Conservation (phyloP, 2,888 invertebrate species). For the Drosophila austrosaltans region DNA sequence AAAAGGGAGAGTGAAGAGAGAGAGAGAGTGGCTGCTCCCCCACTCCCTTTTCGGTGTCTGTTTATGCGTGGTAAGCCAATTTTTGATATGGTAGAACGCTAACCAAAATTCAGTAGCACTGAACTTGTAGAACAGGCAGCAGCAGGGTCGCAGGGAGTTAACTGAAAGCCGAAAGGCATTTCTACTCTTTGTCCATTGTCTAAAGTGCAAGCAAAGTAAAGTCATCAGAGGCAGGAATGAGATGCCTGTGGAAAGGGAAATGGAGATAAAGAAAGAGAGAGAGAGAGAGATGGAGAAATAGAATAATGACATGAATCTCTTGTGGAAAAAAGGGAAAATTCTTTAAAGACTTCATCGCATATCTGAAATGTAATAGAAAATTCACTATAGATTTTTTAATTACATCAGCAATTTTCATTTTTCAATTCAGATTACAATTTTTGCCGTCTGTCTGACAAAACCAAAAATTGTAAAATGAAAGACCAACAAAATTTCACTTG, state of each 20-base stretch:
- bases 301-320: constrained; percentile 59
- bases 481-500: background rate
- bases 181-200: constrained; percentile 59
- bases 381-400: constrained; percentile 2
- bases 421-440: background rate
- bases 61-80: constrained; percentile 78
- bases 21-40: background rate
- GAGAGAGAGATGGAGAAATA: constrained; percentile 36
- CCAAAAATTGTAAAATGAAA: background rate
- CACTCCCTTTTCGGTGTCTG: constrained; percentile 37
- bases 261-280: constrained; percentile 34
- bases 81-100: constrained; percentile 63
- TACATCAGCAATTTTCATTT: constrained; percentile 7
- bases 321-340: background rate
- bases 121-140: constrained; percentile 4
- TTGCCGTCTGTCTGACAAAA: background rate
- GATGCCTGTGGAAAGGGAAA: background rate
- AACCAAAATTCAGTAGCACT: constrained; percentile 53
- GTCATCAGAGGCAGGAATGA: constrained; percentile 32
- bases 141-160: constrained; percentile 3
- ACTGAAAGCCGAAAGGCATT: constrained; percentile 49
- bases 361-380: background rate
- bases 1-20: constrained; percentile 12
- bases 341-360: background rate
- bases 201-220: constrained; percentile 59